Conservation (phyloP, 2,113 vertebrate species). For the Hippolais icterina region DNA sequence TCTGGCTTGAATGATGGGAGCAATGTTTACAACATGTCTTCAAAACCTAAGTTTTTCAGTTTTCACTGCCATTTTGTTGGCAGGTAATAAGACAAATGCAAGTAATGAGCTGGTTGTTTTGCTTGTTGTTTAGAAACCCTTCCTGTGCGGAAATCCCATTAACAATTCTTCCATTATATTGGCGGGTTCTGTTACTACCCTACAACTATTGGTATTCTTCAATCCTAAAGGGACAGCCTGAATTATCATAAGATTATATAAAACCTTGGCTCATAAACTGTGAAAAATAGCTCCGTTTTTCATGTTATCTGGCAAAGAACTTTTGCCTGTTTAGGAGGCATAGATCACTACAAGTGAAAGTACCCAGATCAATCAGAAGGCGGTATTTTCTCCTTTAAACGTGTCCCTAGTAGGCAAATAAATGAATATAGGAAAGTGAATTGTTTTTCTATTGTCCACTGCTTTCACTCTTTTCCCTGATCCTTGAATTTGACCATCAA, state of each 20-base stretch:
- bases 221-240: neutral
- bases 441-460: neutral
- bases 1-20: neutral
- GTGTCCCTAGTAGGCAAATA: neutral
- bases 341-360: neutral
- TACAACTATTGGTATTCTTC: neutral
- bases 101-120: neutral
- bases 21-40: neutral
- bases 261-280: neutral
- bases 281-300: neutral
- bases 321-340: neutral
- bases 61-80: neutral
- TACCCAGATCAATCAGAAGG: neutral
- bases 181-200: neutral
- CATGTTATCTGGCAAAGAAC: neutral
- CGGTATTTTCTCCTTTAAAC: neutral
- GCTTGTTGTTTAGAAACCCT: neutral
- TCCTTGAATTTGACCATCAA: neutral
- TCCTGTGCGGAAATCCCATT: neutral
- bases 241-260: neutral
- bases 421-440: neutral
- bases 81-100: neutral
- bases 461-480: neutral
- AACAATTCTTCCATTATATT: neutral
- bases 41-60: neutral